Evolutionary conservation across 1,140 invertebrate species (phyloP).

Genomic region (Cyrtorhinus lividipennis): DNA sequence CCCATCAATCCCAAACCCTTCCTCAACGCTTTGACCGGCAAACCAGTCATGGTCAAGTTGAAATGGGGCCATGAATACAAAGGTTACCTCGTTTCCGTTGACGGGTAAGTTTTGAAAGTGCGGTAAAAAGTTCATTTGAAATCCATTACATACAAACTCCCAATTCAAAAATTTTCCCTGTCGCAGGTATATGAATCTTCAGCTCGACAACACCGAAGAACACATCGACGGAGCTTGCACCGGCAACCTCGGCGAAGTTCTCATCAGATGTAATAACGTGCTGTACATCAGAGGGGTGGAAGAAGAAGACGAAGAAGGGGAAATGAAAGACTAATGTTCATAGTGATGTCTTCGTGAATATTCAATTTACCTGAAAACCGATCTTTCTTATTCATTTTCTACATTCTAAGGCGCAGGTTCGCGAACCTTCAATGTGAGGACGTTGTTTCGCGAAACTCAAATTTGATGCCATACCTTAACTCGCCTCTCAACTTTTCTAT

Average conservation of each 20-base stretch:
- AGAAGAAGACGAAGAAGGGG: slow-evolving; percentile 93
- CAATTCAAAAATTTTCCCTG: not conserved
- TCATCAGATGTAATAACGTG: slow-evolving; percentile 98
- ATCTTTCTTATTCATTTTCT: too few relatives aligned
- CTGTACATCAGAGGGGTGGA: slow-evolving; percentile 91
- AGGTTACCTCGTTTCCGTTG: slow-evolving; percentile 91
- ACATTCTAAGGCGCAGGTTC: too few relatives aligned
- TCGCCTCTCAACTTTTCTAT: too few relatives aligned
- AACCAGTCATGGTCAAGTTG: slow-evolving; percentile 92
- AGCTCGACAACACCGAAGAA: slow-evolving; percentile 97
- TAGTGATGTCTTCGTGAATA: too few relatives aligned
- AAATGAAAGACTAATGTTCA: slow-evolving; percentile 73
- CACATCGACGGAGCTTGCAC: slow-evolving; percentile 80
- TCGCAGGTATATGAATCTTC: slow-evolving; percentile 94
- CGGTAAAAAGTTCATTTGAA: not conserved
- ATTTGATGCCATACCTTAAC: too few relatives aligned
- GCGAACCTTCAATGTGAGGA: too few relatives aligned
- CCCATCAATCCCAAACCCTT: slow-evolving; percentile 99
- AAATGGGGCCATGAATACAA: slow-evolving; percentile 99
- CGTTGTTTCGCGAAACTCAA: too few relatives aligned
- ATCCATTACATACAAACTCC: not conserved
- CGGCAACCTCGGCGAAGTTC: slow-evolving; percentile 91
- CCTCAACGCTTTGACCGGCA: slow-evolving; percentile 92
- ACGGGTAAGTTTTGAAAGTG: slow-evolving; percentile 49
- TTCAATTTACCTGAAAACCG: too few relatives aligned